Evolutionary conservation across 2,888 invertebrate genomes (phyloP).

Genomic region (Aspidiotus destructor): DNA sequence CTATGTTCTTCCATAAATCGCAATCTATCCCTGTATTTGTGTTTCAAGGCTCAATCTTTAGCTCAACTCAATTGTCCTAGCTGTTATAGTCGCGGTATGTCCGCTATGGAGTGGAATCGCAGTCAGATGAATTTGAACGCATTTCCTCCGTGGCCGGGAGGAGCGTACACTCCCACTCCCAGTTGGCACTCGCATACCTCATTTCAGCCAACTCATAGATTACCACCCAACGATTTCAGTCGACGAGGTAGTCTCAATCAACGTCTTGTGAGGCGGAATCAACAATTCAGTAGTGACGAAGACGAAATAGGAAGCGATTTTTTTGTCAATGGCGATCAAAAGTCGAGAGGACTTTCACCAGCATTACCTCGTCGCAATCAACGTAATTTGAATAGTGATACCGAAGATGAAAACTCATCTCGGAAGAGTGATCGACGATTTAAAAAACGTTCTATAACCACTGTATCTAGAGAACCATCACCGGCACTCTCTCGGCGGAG

Average conservation of each 20-base stretch:
- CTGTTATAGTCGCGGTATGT: conserved; percentile 43
- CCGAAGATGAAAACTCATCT: neutral
- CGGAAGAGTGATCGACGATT: conserved; percentile 12
- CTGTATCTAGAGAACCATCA: conserved; percentile 32
- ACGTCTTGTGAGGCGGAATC: neutral
- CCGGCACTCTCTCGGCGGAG: conserved; percentile 34
- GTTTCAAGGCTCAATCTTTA: conserved; percentile 56
- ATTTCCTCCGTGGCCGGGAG: conserved; percentile 38
- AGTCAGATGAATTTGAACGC: conserved; percentile 35
- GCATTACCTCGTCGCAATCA: conserved; percentile 19
- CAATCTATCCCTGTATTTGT: no score
- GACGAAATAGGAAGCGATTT: conserved; percentile 16
- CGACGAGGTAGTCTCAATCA: conserved; percentile 34
- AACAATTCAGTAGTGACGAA: conserved; percentile 8
- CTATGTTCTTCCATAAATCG: no score
- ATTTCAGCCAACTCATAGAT: conserved; percentile 37
- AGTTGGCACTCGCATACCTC: conserved; percentile 37
- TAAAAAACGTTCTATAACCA: conserved; percentile 13
- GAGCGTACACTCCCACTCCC: conserved; percentile 40
- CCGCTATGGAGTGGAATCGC: conserved; percentile 20
- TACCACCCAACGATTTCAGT: conserved; percentile 37
- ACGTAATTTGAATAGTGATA: conserved; percentile 15
- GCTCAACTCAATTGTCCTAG: conserved; percentile 56
- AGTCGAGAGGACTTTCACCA: conserved; percentile 1
- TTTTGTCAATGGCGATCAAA: conserved; percentile 1